A percentile compares a stretch with the other conserved stretches of the same genome.
Conservation (phyloP, 2,113 vertebrate species). For the Ciconia boyciana region DNA sequence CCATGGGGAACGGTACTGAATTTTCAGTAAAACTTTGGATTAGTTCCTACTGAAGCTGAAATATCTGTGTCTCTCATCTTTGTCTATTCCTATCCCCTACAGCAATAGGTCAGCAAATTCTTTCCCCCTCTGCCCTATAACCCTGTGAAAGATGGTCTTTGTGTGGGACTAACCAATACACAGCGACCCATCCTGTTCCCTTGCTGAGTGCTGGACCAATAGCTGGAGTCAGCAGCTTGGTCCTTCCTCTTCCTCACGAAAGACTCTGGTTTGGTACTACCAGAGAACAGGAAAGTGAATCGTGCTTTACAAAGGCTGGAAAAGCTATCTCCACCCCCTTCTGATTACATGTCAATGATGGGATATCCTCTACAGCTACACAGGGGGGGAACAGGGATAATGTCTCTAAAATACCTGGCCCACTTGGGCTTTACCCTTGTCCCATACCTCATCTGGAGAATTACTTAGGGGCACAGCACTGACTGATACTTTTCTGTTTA, state of each 20-base stretch:
- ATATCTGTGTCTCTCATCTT: conserved; percentile 40
- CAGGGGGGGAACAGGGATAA: not conserved
- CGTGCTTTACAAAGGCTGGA: not conserved
- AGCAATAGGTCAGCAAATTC: conserved; percentile 58
- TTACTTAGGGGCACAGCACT: not conserved
- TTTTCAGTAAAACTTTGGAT: conserved; percentile 53
- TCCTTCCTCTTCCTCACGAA: not conserved
- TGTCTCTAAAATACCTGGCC: not conserved
- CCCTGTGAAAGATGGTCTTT: conserved; percentile 32
- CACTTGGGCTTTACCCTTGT: not conserved
- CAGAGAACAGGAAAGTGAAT: not conserved
- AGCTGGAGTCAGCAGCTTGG: not conserved
- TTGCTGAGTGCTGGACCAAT: not conserved
- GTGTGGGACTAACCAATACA: not conserved
- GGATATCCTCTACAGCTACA: not conserved
- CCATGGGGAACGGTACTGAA: not conserved
- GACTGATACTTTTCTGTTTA: not conserved
- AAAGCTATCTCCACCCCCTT: not conserved
- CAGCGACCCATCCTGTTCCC: not conserved
- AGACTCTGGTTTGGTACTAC: not conserved
- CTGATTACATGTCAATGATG: not conserved
- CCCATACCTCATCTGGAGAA: not conserved
- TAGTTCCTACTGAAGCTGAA: conserved; percentile 38
- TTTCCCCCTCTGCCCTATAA: conserved; percentile 39
- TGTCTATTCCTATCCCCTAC: conserved; percentile 42